These are phyloP conservation scores for Cirrhinus molitorella DNA, from an alignment of 2,797 vertebrate species.

Conservation along the genomic window DNA sequence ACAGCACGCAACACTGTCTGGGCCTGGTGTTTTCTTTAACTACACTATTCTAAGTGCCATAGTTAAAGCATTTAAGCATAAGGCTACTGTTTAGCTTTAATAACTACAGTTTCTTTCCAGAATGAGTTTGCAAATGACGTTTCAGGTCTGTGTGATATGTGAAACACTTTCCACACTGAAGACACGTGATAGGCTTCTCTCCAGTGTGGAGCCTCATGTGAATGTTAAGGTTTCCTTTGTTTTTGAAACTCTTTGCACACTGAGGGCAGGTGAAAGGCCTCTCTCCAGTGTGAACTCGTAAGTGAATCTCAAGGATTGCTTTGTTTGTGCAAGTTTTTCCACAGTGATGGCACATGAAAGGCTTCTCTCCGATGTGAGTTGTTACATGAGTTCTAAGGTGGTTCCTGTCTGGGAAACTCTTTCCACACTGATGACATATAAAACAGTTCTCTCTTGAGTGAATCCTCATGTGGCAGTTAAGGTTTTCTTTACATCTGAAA, in stretches of 20 bases:
- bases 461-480: slow-evolving; percentile 25
- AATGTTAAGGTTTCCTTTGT: slow-evolving; percentile 24
- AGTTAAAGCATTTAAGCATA: not conserved
- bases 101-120: not conserved
- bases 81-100: not conserved
- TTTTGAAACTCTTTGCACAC: slow-evolving; percentile 11
- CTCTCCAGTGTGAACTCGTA: slow-evolving; percentile 20
- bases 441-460: slow-evolving; percentile 9
- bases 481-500: slow-evolving; percentile 22
- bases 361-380: not conserved
- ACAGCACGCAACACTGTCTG: not conserved
- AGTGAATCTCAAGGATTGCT: not conserved
- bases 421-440: not conserved
- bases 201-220: slow-evolving; percentile 20
- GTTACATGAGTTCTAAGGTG: not conserved
- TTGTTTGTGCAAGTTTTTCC: slow-evolving; percentile 3
- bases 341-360: slow-evolving; percentile 2
- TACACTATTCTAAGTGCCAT: not conserved
- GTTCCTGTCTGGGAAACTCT: not conserved
- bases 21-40: not conserved
- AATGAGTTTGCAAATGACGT: slow-evolving; percentile 18
- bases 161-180: slow-evolving; percentile 11
- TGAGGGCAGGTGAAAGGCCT: slow-evolving; percentile 5
- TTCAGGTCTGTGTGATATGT: slow-evolving; percentile 26
- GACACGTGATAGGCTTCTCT: slow-evolving; percentile 5